phyloP scores from a whole-genome alignment of 2,888 invertebrate genomes.

The Phania funesta region DNA sequence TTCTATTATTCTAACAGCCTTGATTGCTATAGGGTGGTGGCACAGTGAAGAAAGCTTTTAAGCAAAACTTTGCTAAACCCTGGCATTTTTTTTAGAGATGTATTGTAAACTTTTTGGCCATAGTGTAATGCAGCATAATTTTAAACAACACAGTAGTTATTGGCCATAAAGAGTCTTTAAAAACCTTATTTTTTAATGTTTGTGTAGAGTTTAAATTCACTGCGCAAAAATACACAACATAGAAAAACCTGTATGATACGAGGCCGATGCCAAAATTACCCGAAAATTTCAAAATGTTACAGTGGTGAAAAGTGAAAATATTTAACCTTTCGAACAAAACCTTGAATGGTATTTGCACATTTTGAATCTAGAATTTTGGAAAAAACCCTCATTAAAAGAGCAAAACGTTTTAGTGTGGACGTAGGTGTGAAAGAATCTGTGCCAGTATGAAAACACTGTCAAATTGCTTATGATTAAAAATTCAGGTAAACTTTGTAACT shows the following conservation, averaged over 20 bases:
- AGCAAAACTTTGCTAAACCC: neutral
- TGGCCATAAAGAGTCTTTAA: conserved; percentile 28
- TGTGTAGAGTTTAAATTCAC: conserved; percentile 23
- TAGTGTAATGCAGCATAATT: conserved; percentile 33
- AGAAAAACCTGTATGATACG: neutral
- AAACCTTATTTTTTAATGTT: neutral
- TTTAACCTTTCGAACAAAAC: too few species aligned
- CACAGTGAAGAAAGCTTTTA: neutral
- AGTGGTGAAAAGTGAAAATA: too few species aligned
- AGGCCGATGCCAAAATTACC: neutral
- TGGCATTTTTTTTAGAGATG: neutral
- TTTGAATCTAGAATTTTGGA: too few species aligned
- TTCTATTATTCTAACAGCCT: neutral
- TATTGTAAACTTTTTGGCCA: neutral
- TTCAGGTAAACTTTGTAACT: too few species aligned
- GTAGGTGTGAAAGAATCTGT: too few species aligned
- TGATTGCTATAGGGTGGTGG: neutral
- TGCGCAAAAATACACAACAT: conserved; percentile 17
- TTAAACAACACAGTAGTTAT: conserved; percentile 21
- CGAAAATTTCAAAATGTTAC: too few species aligned
- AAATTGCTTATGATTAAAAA: too few species aligned
- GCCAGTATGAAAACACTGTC: too few species aligned
- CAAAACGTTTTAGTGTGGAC: too few species aligned
- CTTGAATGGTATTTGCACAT: too few species aligned
- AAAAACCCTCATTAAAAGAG: too few species aligned